Conservation (phyloP, 2,113 vertebrate species). For the Gorsachius goisagi region DNA sequence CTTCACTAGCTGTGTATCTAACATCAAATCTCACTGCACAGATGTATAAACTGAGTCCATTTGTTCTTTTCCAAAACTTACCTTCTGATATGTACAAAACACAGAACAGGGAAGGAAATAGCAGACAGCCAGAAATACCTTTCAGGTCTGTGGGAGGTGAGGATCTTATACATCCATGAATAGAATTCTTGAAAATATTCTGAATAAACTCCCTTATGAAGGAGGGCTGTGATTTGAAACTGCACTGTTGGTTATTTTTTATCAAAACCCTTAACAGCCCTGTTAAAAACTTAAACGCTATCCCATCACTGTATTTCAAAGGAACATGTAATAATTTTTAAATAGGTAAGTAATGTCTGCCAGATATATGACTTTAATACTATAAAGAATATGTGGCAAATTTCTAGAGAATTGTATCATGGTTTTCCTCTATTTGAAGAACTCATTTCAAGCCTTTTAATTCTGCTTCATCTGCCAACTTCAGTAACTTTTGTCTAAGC, state of each 20-base stretch:
- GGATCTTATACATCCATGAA: not conserved
- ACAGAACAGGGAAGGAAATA: not conserved
- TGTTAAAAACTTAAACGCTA: not conserved
- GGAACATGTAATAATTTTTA: not conserved
- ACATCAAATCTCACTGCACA: not conserved
- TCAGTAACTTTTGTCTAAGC: conserved; percentile 13
- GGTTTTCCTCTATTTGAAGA: not conserved
- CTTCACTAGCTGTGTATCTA: not conserved
- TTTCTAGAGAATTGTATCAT: not conserved
- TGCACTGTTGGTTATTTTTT: not conserved
- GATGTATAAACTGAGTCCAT: not conserved
- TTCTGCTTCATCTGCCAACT: not conserved
- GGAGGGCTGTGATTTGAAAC: not conserved
- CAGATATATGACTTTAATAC: not conserved
- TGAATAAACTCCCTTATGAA: not conserved
- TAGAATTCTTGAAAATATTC: not conserved
- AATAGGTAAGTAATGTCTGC: not conserved
- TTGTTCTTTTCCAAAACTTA: not conserved
- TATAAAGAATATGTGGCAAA: not conserved
- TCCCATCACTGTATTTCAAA: not conserved
- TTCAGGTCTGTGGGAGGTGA: not conserved
- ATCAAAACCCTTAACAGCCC: not conserved
- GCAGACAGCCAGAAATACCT: not conserved
- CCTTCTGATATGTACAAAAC: not conserved
- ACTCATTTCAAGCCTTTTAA: not conserved